Conservation (phyloP, 2,888 invertebrate species). For the Parnassius apollo region DNA sequence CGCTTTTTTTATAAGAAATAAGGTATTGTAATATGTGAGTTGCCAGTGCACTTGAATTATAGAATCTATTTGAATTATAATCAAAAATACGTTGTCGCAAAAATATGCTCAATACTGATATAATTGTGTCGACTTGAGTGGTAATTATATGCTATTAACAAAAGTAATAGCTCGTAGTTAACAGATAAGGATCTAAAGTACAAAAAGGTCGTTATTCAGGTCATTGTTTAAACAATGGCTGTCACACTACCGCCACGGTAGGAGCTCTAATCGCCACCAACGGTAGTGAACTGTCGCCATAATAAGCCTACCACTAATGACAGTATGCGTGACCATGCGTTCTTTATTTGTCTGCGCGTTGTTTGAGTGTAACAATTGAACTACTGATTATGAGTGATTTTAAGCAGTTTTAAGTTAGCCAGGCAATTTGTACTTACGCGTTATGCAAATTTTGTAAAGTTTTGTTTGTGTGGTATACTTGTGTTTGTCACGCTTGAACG, state of each 20-base stretch:
- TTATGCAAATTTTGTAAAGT: no score
- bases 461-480: no score
- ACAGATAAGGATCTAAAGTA: background rate
- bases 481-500: no score
- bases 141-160: background rate
- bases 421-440: no score
- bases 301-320: slow-evolving; percentile 23
- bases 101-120: no score
- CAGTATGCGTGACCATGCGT: slow-evolving; percentile 34
- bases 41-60: no score
- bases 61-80: no score
- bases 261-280: slow-evolving; percentile 41
- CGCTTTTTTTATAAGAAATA: no score
- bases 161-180: background rate
- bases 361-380: slow-evolving; percentile 10
- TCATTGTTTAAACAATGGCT: slow-evolving; percentile 45
- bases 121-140: background rate
- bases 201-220: slow-evolving; percentile 19
- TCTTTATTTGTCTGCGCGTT: slow-evolving; percentile 32
- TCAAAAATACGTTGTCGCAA: no score
- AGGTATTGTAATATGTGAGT: no score
- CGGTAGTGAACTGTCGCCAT: slow-evolving; percentile 15
- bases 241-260: slow-evolving; percentile 67
- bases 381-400: slow-evolving; percentile 5
- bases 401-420: no score